Conservation (phyloP, 2,888 invertebrate species). For the Acanthacorydalis orientalis region DNA sequence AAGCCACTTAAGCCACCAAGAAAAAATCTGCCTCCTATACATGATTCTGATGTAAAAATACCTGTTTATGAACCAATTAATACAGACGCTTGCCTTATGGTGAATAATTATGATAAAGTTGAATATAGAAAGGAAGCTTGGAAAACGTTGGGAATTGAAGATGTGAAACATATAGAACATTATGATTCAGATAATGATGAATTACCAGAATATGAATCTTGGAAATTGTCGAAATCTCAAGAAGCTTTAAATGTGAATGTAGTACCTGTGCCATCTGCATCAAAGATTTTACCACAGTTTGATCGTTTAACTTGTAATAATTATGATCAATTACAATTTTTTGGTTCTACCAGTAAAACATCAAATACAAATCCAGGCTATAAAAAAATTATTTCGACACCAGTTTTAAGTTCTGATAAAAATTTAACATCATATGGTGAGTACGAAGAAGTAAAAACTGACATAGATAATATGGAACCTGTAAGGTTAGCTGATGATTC, state of each 20-base stretch:
- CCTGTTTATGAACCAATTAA: conserved; percentile 28
- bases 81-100: conserved; percentile 23
- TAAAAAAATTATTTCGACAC: conserved; percentile 47
- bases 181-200: conserved; percentile 22
- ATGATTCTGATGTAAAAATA: conserved; percentile 18
- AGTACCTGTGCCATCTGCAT: conserved; percentile 28
- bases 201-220: conserved; percentile 24
- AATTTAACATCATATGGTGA: conserved; percentile 26
- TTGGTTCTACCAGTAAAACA: conserved; percentile 55
- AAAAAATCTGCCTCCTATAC: conserved; percentile 11
- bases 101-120: conserved; percentile 53
- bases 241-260: conserved; percentile 27
- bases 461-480: conserved; percentile 43
- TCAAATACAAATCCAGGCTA: conserved; percentile 47
- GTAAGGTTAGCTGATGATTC: conserved; percentile 64
- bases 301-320: conserved; percentile 20
- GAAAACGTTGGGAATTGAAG: conserved; percentile 61
- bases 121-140: conserved; percentile 65
- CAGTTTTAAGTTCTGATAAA: conserved; percentile 8
- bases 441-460: conserved; percentile 52
- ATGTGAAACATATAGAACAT: conserved; percentile 53
- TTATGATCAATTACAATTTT: conserved; percentile 68
- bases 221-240: conserved; percentile 23
- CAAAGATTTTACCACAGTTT: conserved; percentile 32
- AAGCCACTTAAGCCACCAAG: conserved; percentile 14